Conservation (phyloP, 2,888 invertebrate genomes). For the Kryphioiulus occultus region DNA sequence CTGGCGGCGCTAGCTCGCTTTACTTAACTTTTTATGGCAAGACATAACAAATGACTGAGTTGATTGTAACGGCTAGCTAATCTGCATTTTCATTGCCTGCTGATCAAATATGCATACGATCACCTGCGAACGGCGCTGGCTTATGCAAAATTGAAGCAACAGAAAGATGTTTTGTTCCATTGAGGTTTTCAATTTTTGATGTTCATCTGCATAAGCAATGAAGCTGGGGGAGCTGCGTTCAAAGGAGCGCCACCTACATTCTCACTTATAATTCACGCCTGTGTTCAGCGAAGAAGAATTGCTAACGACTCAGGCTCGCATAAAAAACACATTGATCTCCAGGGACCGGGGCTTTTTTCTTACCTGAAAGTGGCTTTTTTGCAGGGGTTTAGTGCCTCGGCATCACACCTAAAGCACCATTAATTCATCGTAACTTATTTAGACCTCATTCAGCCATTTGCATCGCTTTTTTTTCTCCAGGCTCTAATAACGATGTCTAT, state of each 20-base stretch:
- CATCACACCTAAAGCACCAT: conserved; percentile 39
- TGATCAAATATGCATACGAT: conserved; percentile 49
- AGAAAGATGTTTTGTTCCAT: conserved; percentile 56
- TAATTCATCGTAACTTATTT: conserved; percentile 44
- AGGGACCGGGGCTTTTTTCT: background rate
- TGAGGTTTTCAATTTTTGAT: conserved; percentile 50
- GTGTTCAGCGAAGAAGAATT: background rate
- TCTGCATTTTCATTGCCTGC: conserved; percentile 53
- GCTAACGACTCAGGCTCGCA: background rate
- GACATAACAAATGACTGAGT: conserved; percentile 49
- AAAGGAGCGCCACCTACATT: conserved; percentile 4
- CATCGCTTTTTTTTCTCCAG: background rate
- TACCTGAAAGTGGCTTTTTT: conserved; percentile 28
- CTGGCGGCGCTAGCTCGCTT: background rate
- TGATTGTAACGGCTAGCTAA: conserved; percentile 53
- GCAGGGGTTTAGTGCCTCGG: conserved; percentile 27
- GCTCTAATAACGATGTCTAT: conserved; percentile 13
- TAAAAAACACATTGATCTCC: conserved; percentile 21
- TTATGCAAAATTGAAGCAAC: conserved; percentile 51
- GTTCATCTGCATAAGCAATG: conserved; percentile 52
- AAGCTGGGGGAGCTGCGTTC: conserved; percentile 32
- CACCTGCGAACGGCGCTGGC: conserved; percentile 43
- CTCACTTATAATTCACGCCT: conserved; percentile 18
- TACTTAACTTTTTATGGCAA: background rate
- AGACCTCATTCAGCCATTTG: conserved; percentile 28